Percentiles rank a stretch among this genome's conserved stretches.
These are phyloP conservation scores for Melanotaenia nigrans DNA, from an alignment of 2,797 vertebrate genomes.

Conservation along the genomic window DNA sequence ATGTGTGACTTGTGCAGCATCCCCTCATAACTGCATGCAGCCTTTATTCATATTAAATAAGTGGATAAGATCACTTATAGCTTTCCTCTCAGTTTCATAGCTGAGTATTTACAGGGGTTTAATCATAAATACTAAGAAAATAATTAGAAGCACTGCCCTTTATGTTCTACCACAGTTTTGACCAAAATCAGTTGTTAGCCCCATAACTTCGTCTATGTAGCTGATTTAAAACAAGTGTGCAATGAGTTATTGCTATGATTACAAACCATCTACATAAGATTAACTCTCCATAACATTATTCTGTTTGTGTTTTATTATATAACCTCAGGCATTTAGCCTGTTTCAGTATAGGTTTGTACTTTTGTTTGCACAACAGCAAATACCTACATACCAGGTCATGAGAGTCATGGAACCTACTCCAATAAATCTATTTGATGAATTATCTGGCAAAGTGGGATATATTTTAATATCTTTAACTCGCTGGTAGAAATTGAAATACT, in stretches of 20 bases:
- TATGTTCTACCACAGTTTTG: background rate
- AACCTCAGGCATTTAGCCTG: background rate
- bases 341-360: background rate
- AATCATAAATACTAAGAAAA: background rate
- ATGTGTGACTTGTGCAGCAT: background rate
- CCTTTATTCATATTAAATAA: background rate
- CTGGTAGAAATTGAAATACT: background rate
- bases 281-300: background rate
- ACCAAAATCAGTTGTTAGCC: background rate
- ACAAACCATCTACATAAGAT: background rate
- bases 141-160: background rate
- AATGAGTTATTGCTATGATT: background rate
- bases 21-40: no score
- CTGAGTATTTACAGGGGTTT: background rate
- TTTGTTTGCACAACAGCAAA: background rate
- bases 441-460: background rate
- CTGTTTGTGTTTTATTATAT: background rate
- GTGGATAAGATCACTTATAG: background rate
- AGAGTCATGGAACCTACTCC: background rate
- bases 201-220: background rate
- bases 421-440: background rate
- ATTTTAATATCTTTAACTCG: background rate
- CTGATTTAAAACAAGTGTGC: background rate
- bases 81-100: background rate
- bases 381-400: background rate